These are phyloP conservation scores for Semotilus atromaculatus DNA, from an alignment of 2,797 vertebrate species.

Conservation along the genomic window DNA sequence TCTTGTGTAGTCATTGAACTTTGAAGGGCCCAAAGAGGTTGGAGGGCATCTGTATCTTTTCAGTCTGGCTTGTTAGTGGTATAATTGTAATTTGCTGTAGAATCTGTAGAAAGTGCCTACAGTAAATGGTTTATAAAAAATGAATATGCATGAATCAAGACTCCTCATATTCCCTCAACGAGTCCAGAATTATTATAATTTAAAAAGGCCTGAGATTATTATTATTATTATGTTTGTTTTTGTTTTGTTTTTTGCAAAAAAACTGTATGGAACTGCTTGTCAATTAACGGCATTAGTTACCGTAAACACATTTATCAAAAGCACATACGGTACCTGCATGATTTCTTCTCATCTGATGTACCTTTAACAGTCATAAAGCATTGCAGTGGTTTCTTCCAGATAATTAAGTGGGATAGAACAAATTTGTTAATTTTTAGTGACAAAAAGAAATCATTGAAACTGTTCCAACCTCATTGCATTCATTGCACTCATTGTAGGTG, in stretches of 20 bases:
- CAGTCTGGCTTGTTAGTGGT: neutral
- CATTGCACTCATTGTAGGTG: slow-evolving; percentile 64
- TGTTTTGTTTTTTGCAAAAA: neutral
- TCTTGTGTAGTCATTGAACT: slow-evolving; percentile 58
- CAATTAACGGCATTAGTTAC: neutral
- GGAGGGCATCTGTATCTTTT: slow-evolving; percentile 41
- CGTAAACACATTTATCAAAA: slow-evolving; percentile 64
- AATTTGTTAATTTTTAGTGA: slow-evolving; percentile 84
- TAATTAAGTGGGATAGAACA: slow-evolving; percentile 78
- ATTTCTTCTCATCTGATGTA: slow-evolving; percentile 52
- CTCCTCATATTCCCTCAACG: neutral
- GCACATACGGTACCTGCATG: slow-evolving; percentile 66
- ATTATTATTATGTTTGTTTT: too few species aligned
- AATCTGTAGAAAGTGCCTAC: slow-evolving; percentile 8
- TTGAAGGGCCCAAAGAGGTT: slow-evolving; percentile 49
- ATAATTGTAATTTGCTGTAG: slow-evolving; percentile 26
- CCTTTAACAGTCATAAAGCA: slow-evolving; percentile 75
- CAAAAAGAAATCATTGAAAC: slow-evolving; percentile 73
- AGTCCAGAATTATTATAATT: neutral
- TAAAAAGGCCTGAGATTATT: neutral
- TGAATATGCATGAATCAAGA: neutral
- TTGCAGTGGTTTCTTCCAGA: slow-evolving; percentile 77
- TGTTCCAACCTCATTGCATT: slow-evolving; percentile 61
- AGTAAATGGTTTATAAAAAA: slow-evolving; percentile 18
- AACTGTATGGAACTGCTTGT: neutral